Evolutionary conservation across 2,888 invertebrate species (phyloP).

Genomic region (Ferrisia virgata): DNA sequence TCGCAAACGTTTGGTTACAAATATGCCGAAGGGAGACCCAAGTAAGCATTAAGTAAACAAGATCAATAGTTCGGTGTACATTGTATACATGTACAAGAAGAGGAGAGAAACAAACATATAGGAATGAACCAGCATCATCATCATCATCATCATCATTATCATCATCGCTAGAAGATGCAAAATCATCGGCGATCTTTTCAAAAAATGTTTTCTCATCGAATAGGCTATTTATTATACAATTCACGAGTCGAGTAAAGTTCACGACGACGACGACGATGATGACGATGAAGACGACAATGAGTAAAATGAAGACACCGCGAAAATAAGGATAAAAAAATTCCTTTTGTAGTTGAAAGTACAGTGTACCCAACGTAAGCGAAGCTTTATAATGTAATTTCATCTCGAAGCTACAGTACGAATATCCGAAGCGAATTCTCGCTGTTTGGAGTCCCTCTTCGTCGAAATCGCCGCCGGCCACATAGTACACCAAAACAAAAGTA

Average conservation of each 20-base stretch:
- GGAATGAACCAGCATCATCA: background rate
- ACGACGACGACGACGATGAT: no score
- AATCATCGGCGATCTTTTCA: background rate
- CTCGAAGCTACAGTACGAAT: background rate
- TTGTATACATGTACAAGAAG: background rate
- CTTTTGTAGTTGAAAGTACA: background rate
- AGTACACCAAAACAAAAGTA: background rate
- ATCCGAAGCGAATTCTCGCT: background rate
- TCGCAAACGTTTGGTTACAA: background rate
- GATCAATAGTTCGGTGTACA: no score
- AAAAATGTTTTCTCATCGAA: background rate
- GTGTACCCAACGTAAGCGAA: background rate
- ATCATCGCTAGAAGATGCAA: background rate
- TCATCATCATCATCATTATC: background rate
- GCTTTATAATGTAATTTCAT: constrained; percentile 5
- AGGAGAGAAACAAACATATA: background rate
- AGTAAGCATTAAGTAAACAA: no score
- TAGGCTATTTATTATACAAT: background rate
- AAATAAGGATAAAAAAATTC: constrained; percentile 1
- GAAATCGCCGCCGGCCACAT: no score
- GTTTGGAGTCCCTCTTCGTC: background rate
- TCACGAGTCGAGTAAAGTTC: background rate
- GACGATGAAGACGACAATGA: background rate
- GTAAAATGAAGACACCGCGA: background rate
- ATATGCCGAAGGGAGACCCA: background rate